Percentiles rank a stretch among this genome's conserved stretches.
These are phyloP conservation scores for Araneus ventricosus DNA, from an alignment of 1,140 invertebrate genomes.

Conservation along the genomic window DNA sequence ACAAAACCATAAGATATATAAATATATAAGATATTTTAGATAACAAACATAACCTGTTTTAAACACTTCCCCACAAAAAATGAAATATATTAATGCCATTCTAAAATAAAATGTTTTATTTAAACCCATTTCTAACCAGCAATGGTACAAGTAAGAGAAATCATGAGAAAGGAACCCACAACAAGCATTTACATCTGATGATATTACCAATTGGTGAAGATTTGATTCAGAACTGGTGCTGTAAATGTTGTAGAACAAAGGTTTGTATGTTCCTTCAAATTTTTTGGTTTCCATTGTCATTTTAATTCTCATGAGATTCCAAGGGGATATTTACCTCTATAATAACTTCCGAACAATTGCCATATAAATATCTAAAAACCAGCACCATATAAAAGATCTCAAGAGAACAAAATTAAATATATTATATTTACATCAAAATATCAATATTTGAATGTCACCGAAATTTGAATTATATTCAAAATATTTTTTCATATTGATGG, in stretches of 20 bases:
- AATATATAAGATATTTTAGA: background rate
- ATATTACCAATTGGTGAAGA: slow-evolving; percentile 61
- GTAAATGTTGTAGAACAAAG: slow-evolving; percentile 78
- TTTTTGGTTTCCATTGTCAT: slow-evolving; percentile 89
- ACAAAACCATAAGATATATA: slow-evolving; percentile 62
- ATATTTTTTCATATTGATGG: too few relatives aligned
- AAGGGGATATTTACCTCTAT: slow-evolving; percentile 85
- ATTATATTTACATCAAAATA: too few relatives aligned
- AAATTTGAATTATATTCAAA: too few relatives aligned
- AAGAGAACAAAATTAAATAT: background rate
- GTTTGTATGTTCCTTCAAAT: slow-evolving; percentile 84
- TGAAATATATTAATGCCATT: too few relatives aligned
- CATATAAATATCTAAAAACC: slow-evolving; percentile 87
- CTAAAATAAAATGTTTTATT: background rate
- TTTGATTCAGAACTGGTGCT: slow-evolving; percentile 76
- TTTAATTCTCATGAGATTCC: slow-evolving; percentile 89
- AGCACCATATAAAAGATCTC: background rate
- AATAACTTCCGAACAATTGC: slow-evolving; percentile 91
- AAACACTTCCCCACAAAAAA: background rate
- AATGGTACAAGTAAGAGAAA: too few relatives aligned
- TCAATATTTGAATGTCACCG: too few relatives aligned
- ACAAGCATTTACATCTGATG: too few relatives aligned
- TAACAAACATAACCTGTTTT: too few relatives aligned
- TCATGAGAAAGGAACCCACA: too few relatives aligned
- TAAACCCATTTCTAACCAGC: too few relatives aligned